Evolutionary conservation across 53 echinoderm and acorn worm species (phyloP), one percentile per base, ranked within the genome.

Genomic region (Holothuria leucospilota): DNA sequence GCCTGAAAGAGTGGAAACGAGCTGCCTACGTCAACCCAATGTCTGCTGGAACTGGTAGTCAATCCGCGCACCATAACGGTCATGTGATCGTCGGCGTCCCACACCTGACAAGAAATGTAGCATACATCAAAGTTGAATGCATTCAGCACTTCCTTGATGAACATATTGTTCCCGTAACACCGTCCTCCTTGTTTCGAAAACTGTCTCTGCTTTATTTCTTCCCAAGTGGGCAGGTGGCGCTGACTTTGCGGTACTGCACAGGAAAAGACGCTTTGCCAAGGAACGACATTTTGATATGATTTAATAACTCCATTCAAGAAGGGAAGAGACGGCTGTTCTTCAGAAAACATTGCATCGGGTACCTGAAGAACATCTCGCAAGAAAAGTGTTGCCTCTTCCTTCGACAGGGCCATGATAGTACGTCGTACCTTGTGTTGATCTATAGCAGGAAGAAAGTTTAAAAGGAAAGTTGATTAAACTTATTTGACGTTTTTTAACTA

Each of bases 21-120:
- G 59, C 71, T 73, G 20, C 86, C 86, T 2, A 86, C 86, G 9
- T 86, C 86, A n/a, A 73, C 86, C 6, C 72, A 59, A 59, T 71
- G 51, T 53, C 20, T 30, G 34, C 71, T 71, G 74, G 29, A 51
- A 60, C 34, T 34, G 34, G 2, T 3, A 3, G 34, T 34, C 34
- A 34, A 34, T 34, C 34, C 34, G 34, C 34, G 34, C 34, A 34
- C 34, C 34, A 34, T 34, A 34, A 34, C 34, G 34, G 34, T 34
- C 34, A 34, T 34, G 34, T 34, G 34, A 34, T 34, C 34, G 34
- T 34, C 34, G 34, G 34, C 2, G 34, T 34, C 34, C 1, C 59
- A 8, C 20, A 60, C 29, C 13, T 25, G 23, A 74, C 86, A 14
- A 52, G 16, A 86, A 49, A 86, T 34, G 34, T 34, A 34, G 34